Evolutionary conservation across 2,888 invertebrate species (phyloP), one percentile per base, ranked within the genome.

Genomic region (Hanleya hanleyi): DNA sequence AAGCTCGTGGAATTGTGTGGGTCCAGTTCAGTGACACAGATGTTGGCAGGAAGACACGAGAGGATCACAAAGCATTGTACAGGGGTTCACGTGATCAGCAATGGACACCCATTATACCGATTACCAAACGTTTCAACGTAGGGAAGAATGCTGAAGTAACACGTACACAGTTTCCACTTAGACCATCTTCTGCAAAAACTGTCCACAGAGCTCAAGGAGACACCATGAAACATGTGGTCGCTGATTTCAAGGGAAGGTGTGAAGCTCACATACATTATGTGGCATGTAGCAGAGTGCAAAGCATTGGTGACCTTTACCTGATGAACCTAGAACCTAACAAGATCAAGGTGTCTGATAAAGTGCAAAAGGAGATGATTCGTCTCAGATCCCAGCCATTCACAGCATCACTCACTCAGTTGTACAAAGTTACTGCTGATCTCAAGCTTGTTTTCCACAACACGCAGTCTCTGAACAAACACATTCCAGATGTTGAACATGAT

Each of bases 261-360:
- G n/a, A 26, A 3, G 49, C 67, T 35, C 77, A 75, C 62, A 71
- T 71, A 62, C 77, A 75, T 71, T 77, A 77, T 75, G 73, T 71
- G 26, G 57, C 57, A 57, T 57, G n/a, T 18, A 57, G 57, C 57
- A 9, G 57, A 57, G 57, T 57, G 9, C 18, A 61, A 50, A 68
- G 26, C 35, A 50, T 70, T 12, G 35, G 72, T 38, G 69, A 62
- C 12, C 65, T 77, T 22, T 61, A 69, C 36, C 61, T 75, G 9
- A 33, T 50, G 7, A 64, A 73, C 22, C 66, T 73, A 7, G 15
- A 73, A 36, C 38, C 1, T 12, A 66, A 70, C 38, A 73, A 73
- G 49, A 67, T 73, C 37, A 22, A 64, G 26, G 38, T 65, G 3
- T 47, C 26, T 41, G 51, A 73, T 15, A 12, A 64, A 29, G 73